Percentiles rank a stretch among this genome's conserved stretches.
phyloP scores from a whole-genome alignment of 92 coral and sea anemone genomes.

The Porites evermanni region DNA sequence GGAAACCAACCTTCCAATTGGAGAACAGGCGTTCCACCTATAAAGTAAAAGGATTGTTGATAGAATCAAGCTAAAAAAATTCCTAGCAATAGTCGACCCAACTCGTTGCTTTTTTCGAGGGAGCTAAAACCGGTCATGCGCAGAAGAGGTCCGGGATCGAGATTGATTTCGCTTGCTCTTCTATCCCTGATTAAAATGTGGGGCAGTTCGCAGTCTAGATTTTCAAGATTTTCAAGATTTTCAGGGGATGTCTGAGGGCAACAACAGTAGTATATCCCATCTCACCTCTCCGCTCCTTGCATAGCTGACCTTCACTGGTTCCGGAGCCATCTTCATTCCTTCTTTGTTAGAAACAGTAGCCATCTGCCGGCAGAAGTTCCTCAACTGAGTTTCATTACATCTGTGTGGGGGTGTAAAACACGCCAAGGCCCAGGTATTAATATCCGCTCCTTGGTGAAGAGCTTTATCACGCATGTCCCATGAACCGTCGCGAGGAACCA shows the following conservation, averaged over 20 bases:
- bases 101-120: too few species aligned
- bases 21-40: conserved; percentile 68
- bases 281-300: not conserved
- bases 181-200: too few species aligned
- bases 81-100: too few species aligned
- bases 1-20: conserved; percentile 14
- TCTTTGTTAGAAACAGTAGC: conserved; percentile 56
- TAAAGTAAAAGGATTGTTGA: too few species aligned
- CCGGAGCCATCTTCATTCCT: conserved; percentile 66
- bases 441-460: conserved; percentile 54
- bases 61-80: too few species aligned
- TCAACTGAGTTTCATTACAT: conserved; percentile 46
- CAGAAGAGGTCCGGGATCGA: too few species aligned
- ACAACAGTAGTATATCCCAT: too few species aligned
- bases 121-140: too few species aligned
- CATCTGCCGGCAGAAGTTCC: conserved; percentile 58
- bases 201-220: too few species aligned
- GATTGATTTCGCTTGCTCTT: too few species aligned
- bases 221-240: too few species aligned
- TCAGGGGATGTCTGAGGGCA: too few species aligned
- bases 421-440: conserved; percentile 80
- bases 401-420: conserved; percentile 56
- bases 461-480: conserved; percentile 84
- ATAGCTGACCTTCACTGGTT: conserved; percentile 61
- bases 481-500: conserved; percentile 80